Evolutionary conservation across 2,888 invertebrate genomes (phyloP), one percentile per base, ranked within the genome.

Genomic region (Plusia festucae): DNA sequence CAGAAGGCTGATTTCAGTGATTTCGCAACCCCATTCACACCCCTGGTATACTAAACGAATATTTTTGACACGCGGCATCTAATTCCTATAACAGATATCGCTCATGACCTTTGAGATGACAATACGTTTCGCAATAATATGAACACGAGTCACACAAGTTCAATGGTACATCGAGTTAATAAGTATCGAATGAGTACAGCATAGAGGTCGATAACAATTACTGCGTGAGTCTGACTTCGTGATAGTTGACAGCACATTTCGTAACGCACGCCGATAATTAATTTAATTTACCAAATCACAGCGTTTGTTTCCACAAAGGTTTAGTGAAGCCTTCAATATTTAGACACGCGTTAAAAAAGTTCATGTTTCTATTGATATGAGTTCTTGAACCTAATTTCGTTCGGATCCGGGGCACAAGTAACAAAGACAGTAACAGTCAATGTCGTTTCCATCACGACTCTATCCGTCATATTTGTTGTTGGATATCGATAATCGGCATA

Each of bases 1-100:
- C 66, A 80, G 88, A 90, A 93, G 91, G 90, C 67, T 87, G 85
- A n/a, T n/a, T n/a, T 40, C n/a, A n/a, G n/a, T 13, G 40, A 90
- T 93, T 90, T 88, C 93, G 66, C 88, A 87, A 93, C 88, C 89
- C 90, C 85, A 86, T 90, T 92, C 84, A 87, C 91, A 91, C 90
- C 89, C 89, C 76, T 59, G 73, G 76, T 77, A 71, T 80, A 83
- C 83, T 89, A 86, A 73, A 82, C 77, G 79, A 68, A 72, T 65
- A 65, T 76, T 83, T 85, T 91, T 92, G 85, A 82, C 93, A 90
- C 85, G 66, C 73, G 61, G 57, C 76, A 66, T 85, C 93, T 93
- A 93, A 93, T 91, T 90, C 80, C 83, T 79, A 80, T 89, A 85
- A 85, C 70, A 81, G 70, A 81, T 84, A 79, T 81, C 82, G 78